Conservation (phyloP, 1,140 invertebrate genomes). For the Scaptomyza montana region DNA sequence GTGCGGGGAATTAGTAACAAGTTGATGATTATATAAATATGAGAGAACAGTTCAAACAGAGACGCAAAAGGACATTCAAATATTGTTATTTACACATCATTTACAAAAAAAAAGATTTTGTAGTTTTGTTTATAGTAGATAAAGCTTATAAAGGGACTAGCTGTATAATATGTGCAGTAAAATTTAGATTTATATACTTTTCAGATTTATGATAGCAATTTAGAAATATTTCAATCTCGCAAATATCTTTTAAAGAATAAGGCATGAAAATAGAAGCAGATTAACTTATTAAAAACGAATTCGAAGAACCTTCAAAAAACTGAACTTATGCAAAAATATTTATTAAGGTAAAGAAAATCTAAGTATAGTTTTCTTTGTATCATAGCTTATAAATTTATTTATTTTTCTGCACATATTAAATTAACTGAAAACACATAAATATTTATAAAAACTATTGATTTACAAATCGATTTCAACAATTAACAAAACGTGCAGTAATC, state of each 20-base stretch:
- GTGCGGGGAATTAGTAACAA: slow-evolving; percentile 35
- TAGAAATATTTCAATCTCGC: no score
- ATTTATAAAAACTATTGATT: background rate
- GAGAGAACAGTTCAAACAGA: slow-evolving; percentile 20
- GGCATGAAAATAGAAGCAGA: no score
- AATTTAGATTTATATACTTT: background rate
- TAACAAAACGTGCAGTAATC: slow-evolving; percentile 7
- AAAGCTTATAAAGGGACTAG: slow-evolving; percentile 6
- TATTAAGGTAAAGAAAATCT: background rate
- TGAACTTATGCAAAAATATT: background rate
- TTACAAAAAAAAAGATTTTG: background rate
- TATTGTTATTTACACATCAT: slow-evolving; percentile 4
- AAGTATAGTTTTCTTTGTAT: no score
- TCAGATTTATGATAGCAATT: no score
- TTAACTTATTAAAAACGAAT: no score
- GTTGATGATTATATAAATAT: background rate
- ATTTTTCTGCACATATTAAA: background rate
- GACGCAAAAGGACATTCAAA: slow-evolving; percentile 5
- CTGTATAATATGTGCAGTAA: background rate
- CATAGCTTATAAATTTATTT: background rate
- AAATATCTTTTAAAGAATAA: no score
- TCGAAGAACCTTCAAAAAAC: no score
- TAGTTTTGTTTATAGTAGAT: background rate
- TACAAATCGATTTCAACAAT: background rate
- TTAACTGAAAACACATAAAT: background rate